Evolutionary conservation across 1,140 invertebrate species (phyloP).

Genomic region (Cydia amplana): DNA sequence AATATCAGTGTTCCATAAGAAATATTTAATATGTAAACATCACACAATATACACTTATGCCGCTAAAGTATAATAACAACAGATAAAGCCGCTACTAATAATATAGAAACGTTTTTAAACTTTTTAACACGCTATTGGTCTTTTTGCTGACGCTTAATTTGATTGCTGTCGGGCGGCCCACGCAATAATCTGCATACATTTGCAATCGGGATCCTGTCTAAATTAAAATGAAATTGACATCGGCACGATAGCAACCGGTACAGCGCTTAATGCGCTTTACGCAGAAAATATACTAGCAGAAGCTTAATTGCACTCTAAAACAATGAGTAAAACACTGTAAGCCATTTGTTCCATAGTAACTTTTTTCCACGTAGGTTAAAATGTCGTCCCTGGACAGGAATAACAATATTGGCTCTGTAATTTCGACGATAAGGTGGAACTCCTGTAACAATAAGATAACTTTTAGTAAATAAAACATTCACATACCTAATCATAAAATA

Average conservation of each 20-base stretch:
- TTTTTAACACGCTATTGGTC: constrained; percentile 31
- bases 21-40: too few relatives aligned
- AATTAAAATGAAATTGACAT: constrained; percentile 33
- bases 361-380: too few relatives aligned
- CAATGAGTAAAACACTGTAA: not conserved
- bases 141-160: constrained; percentile 33
- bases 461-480: too few relatives aligned
- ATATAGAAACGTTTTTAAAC: not conserved
- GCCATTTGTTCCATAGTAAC: not conserved
- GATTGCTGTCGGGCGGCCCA: constrained; percentile 35
- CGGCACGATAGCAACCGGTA: constrained; percentile 9
- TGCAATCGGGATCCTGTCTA: constrained; percentile 32
- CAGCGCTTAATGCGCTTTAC: not conserved
- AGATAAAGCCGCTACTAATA: constrained; percentile 14
- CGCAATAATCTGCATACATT: constrained; percentile 37
- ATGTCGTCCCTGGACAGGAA: too few relatives aligned
- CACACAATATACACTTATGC: not conserved
- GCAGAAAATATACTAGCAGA: not conserved
- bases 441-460: too few relatives aligned
- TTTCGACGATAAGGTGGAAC: too few relatives aligned
- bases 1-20: not conserved
- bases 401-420: too few relatives aligned
- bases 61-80: not conserved
- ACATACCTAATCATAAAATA: too few relatives aligned
- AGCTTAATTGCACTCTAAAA: not conserved